Percentiles rank a stretch among this genome's conserved stretches.
Evolutionary conservation across 2,113 vertebrate species (phyloP).

Genomic region (Sebastes fasciatus): DNA sequence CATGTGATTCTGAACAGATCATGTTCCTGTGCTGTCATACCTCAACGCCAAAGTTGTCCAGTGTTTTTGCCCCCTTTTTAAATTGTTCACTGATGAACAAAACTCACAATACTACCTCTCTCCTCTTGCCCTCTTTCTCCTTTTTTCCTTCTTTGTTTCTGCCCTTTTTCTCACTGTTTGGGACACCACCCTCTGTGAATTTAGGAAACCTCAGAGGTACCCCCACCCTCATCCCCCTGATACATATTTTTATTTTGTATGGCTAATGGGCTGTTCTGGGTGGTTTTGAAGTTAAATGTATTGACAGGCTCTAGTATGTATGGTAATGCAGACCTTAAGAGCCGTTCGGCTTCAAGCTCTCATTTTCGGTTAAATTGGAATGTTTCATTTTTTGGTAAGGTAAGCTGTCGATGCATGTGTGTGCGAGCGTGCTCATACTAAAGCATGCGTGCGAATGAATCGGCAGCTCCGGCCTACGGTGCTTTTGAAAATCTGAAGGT

Average conservation of each 20-base stretch:
- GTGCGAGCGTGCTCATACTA: constrained; percentile 15
- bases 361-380: constrained; percentile 47
- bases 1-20: constrained; percentile 63
- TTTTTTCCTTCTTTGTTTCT: constrained; percentile 33
- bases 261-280: constrained; percentile 51
- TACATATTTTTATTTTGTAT: constrained; percentile 38
- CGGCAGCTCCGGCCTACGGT: constrained; percentile 23
- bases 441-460: constrained; percentile 30
- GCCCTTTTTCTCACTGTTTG: constrained; percentile 59
- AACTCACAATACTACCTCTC: constrained; percentile 58
- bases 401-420: constrained; percentile 65
- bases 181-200: constrained; percentile 72
- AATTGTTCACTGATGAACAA: constrained; percentile 49
- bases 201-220: constrained; percentile 75
- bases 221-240: neutral
- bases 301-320: constrained; percentile 44
- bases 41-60: constrained; percentile 30
- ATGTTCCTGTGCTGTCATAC: constrained; percentile 48
- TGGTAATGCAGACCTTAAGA: constrained; percentile 39
- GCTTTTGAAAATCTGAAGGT: constrained; percentile 71
- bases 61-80: constrained; percentile 53
- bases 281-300: constrained; percentile 50
- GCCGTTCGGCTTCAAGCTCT: constrained; percentile 27
- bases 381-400: constrained; percentile 62
- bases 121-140: constrained; percentile 41